Evolutionary conservation across 2,113 vertebrate genomes (phyloP), one percentile per base, ranked within the genome.

Genomic region (Dipodomys spectabilis): DNA sequence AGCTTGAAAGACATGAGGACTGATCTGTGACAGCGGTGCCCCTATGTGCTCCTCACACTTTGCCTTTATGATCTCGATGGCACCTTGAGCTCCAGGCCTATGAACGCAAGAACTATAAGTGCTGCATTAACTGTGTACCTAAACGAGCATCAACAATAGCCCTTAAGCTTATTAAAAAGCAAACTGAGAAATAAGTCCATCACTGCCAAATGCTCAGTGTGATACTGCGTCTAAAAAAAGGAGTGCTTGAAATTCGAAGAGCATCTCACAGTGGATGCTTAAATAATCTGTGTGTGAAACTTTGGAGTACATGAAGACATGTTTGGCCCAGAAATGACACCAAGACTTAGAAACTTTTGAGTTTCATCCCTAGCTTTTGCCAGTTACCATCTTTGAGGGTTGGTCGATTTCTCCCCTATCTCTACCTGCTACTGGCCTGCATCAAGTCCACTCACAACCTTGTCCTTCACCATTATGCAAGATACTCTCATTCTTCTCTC

Each of bases 121-220:
- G 30, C 78, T 35, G 15, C 71, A 7, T 44, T 74, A 77, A 92
- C 35, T 68, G 4, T 32, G 60, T 35, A 45, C 32, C 72, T 60
- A 84, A 88, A 85, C 1, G 25, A 86, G n/a, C 25, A 71, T 27
- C 90, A 68, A 80, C 78, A 68, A 64, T n/a, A 74, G 87, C 65
- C 90, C 81, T 45, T 39, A 84, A 72, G 92, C 72, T 45, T 75
- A 71, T 92, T 91, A 80, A 92, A 87, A 94, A 92, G 87, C 45
- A 95, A 94, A 73, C 87, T 6, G 32, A 82, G 81, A 78, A 78
- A 90, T 12, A 45, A 94, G 39, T 94, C 93, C 32, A 64, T 88
- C 87, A 20, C 90, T 67, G 90, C 96, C 92, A 92, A 75, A 92
- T 6, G 81, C 74, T 95, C 93, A 39, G 83, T 44, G 62, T 53